Percentiles rank a stretch among this genome's conserved stretches.
Conservation (phyloP, 2,888 invertebrate genomes). For the Scrobipalpa costella region DNA sequence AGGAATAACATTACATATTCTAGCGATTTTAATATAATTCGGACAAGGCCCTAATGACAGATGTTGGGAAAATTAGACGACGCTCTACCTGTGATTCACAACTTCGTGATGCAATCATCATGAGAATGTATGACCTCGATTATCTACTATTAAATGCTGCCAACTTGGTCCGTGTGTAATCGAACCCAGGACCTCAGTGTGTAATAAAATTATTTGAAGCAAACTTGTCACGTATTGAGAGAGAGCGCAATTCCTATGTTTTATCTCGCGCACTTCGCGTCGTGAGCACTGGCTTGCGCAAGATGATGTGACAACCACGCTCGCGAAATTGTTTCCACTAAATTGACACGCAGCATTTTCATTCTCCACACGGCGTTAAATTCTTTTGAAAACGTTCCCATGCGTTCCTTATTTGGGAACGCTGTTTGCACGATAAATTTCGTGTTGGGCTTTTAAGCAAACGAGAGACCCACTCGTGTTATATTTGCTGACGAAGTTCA, state of each 20-base stretch:
- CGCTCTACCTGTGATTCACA: too few relatives aligned
- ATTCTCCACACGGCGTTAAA: constrained; percentile 28
- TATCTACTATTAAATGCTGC: not conserved
- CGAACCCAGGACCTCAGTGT: too few relatives aligned
- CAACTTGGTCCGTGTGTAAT: not conserved
- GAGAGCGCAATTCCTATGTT: constrained; percentile 33
- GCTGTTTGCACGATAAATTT: constrained; percentile 34
- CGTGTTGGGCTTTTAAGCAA: constrained; percentile 28
- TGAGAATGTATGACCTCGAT: too few relatives aligned
- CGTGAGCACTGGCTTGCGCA: constrained; percentile 40
- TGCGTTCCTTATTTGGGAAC: constrained; percentile 33
- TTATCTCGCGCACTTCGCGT: constrained; percentile 33
- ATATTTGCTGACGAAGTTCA: constrained; percentile 27
- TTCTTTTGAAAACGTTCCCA: constrained; percentile 37
- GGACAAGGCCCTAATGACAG: too few relatives aligned
- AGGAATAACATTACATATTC: too few relatives aligned
- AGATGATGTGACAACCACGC: constrained; percentile 44
- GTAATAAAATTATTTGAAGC: constrained; percentile 8
- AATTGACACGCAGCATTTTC: constrained; percentile 43
- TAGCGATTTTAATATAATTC: too few relatives aligned
- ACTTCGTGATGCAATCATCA: too few relatives aligned
- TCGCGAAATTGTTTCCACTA: constrained; percentile 46
- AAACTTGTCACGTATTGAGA: not conserved
- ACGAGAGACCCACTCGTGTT: constrained; percentile 20
- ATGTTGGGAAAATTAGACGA: too few relatives aligned